Evolutionary conservation across 1,140 invertebrate genomes (phyloP).

Genomic region (Aphidius gifuensis): DNA sequence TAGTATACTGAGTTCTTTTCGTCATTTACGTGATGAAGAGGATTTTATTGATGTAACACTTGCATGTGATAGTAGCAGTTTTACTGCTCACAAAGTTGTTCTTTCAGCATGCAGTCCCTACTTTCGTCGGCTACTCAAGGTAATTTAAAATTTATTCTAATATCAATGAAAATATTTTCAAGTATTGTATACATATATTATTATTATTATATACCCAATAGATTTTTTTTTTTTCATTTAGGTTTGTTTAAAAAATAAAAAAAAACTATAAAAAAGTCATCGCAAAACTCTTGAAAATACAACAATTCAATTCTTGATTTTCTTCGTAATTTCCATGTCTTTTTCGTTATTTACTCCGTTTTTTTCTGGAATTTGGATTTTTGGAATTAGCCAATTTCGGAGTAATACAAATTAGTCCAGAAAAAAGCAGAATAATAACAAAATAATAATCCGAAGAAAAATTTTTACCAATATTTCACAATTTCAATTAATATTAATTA

Average conservation of each 20-base stretch:
- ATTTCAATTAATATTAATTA: too few relatives aligned
- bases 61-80: conserved; percentile 83
- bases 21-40: conserved; percentile 78
- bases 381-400: too few relatives aligned
- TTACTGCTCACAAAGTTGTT: conserved; percentile 88
- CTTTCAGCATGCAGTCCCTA: conserved; percentile 90
- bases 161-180: not conserved
- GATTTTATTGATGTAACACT: conserved; percentile 90
- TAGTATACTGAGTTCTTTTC: conserved; percentile 82
- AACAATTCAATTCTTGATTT: too few relatives aligned
- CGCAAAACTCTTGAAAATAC: too few relatives aligned
- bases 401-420: too few relatives aligned
- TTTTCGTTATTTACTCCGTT: too few relatives aligned
- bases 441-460: too few relatives aligned
- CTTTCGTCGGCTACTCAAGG: conserved; percentile 82
- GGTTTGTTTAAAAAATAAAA: conserved; percentile 4
- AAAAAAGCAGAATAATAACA: too few relatives aligned
- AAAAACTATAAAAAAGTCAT: too few relatives aligned
- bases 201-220: conserved; percentile 19
- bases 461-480: too few relatives aligned
- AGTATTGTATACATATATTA: conserved; percentile 4
- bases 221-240: not conserved
- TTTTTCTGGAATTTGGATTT: too few relatives aligned
- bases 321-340: too few relatives aligned
- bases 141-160: conserved; percentile 37